Conservation (phyloP, 2,888 invertebrate genomes). For the Eilema caniola region DNA sequence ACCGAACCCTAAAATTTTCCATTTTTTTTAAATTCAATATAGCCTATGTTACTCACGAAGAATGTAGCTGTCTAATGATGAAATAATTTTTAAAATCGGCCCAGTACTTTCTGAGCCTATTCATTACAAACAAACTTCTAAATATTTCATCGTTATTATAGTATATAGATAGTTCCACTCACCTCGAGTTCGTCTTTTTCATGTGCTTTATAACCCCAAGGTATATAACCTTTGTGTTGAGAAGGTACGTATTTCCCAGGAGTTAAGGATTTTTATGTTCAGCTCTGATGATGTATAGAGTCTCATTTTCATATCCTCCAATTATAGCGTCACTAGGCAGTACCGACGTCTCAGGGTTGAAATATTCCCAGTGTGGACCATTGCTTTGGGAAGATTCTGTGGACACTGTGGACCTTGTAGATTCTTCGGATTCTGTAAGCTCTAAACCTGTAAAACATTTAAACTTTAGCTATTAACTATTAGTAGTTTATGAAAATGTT, state of each 20-base stretch:
- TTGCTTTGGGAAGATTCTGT: background rate
- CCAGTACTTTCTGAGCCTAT: too few species aligned
- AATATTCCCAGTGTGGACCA: background rate
- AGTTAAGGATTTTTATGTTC: background rate
- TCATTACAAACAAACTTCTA: too few species aligned
- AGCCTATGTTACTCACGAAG: too few species aligned
- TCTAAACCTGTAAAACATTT: background rate
- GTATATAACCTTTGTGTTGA: background rate
- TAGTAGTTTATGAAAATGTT: too few species aligned
- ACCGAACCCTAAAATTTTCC: too few species aligned
- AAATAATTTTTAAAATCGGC: too few species aligned
- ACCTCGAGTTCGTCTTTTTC: background rate
- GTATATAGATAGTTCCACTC: background rate
- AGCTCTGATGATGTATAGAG: background rate
- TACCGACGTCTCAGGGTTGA: background rate
- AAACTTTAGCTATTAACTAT: background rate
- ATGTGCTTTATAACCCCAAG: background rate
- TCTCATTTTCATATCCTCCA: conserved; percentile 4
- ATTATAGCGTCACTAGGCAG: background rate
- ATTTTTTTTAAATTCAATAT: too few species aligned
- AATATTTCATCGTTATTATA: too few species aligned
- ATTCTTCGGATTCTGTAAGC: background rate
- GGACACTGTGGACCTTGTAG: background rate
- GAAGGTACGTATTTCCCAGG: background rate
- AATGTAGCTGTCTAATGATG: too few species aligned